Base-by-base conservation (phyloP, 2,888 invertebrate species). In the Brenthis daphne region DNA sequence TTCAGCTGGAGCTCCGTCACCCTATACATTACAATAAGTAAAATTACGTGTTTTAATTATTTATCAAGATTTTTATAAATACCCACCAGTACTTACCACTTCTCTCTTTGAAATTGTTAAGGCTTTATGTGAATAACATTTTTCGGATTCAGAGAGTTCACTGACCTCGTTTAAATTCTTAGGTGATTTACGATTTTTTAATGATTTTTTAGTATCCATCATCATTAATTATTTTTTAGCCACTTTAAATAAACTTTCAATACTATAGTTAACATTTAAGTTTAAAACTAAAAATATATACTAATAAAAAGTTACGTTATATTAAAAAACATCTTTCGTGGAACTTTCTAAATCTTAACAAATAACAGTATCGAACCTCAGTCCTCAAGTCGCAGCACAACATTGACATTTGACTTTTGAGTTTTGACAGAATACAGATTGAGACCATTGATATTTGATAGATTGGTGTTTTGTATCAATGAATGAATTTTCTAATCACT, bases 121-220 rank as follows among this genome's bases (percentile, higher is more conserved):
- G 57, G 75, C 64, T 70, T 81, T 82, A 78, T 81, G 76, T 69
- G 68, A 67, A 69, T 75, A 80, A 80, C 76, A 81, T 78, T 85
- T 74, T 71, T 80, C 76, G 13, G 75, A 65, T 70, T 80, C 77
- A 29, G 73, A 71, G 70, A 79, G 81, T 82, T 86, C 84, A 72
- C 75, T 88, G 87, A 89, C 90, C 88, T 88, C 86, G 68, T 82
- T 88, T 73, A 56, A 74, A 74, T 80, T 85, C 72, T 80, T 82
- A 70, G 81, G 83, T 69, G 72, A 75, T 70, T 81, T 82, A 58
- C 79, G 82, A 76, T 84, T 86, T 77, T 77, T 83, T 14, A 69
- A 57, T 72, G 57, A 74, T 76, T 77, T 75, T 47, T 73, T 70
- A 67, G 65, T 43, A 73, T 85, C 82, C 85, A 85, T 87, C 37